These are phyloP conservation scores for Ciconia maguari DNA, from an alignment of 2,113 vertebrate genomes.

Conservation along the genomic window DNA sequence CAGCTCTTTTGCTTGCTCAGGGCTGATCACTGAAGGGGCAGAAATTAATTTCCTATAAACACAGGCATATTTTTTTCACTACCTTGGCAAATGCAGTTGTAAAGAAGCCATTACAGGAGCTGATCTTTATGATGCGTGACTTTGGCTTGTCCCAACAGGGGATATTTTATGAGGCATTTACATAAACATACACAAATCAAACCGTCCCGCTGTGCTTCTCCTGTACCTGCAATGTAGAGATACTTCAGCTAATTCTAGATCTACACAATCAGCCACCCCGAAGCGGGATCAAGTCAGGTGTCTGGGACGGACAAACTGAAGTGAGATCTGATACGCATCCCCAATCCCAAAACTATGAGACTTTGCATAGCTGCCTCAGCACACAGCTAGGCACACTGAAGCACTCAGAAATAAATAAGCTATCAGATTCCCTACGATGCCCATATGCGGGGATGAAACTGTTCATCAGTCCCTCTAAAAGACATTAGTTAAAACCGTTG, in stretches of 20 bases:
- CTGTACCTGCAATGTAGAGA: not conserved
- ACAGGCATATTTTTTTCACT: conserved; percentile 51
- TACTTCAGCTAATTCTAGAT: not conserved
- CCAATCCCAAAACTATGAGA: not conserved
- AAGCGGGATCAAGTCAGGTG: not conserved
- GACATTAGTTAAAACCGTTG: not conserved
- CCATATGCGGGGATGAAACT: not conserved
- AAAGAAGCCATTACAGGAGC: conserved; percentile 58
- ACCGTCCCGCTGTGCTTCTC: conserved; percentile 24
- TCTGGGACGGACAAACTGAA: not conserved
- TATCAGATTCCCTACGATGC: not conserved
- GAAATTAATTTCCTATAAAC: conserved; percentile 72
- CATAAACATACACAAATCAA: conserved; percentile 66
- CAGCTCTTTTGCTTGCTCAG: conserved; percentile 54
- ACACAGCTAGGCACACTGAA: not conserved
- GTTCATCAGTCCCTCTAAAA: not conserved
- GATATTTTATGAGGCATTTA: conserved; percentile 63
- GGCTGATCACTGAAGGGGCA: conserved; percentile 65
- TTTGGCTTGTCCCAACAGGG: conserved; percentile 25
- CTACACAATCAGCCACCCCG: not conserved
- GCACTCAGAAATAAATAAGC: not conserved
- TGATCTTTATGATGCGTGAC: conserved; percentile 60
- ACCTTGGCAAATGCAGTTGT: conserved; percentile 50
- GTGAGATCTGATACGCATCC: rapidly evolving
- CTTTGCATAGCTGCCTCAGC: not conserved